Evolutionary conservation across 2,797 vertebrate species (phyloP), one percentile per base, ranked within the genome.

Genomic region (Apogon hyalosoma): DNA sequence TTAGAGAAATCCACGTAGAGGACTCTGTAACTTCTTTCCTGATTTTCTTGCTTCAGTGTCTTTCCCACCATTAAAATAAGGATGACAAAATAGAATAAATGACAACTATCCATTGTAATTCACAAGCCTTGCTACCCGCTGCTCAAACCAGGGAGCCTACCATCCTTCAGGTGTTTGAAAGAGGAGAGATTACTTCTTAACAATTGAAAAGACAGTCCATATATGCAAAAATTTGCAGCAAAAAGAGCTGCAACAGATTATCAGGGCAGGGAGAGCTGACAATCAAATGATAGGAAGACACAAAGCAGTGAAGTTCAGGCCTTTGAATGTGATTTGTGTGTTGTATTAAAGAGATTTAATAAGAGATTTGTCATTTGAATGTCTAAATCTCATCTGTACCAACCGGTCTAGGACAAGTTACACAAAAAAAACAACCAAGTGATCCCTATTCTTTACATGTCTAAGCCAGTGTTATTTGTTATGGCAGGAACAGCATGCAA

Each of bases 401-500:
- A 8, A 68, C 62, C 42, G 52, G 54, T 74, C 43, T 18, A 46
- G 13, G 13, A 52, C 36, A 1, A 57, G 59, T 75, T 54, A 28
- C 62, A 15, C 52, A 33, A 14, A n/a, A 12, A 19, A 24, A 16
- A 68, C 38, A 51, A 69, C 49, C 6, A 48, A 31, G 40, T 51
- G 62, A 68, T 75, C 56, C 31, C 13, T 40, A 16, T 36, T 57
- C 43, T 57, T 45, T 41, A 12, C 52, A 38, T 50, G 64, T 82
- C 67, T 73, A 54, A 67, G 49, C n/a, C 4, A 5, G 4, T 53
- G 64, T 40, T 59, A 62, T 74, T 63, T 71, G 75, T 40, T 60
- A 3, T 57, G 79, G 65, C 77, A 69, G 64, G 41, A 73, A 15
- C 78, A 65, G 68, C 52, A 53, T 42, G 73, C 54, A 14, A 63